Percentiles rank a stretch among this genome's conserved stretches.
These are phyloP conservation scores for Myiotriccus ornatus DNA, from an alignment of 2,797 vertebrate species.

Conservation along the genomic window DNA sequence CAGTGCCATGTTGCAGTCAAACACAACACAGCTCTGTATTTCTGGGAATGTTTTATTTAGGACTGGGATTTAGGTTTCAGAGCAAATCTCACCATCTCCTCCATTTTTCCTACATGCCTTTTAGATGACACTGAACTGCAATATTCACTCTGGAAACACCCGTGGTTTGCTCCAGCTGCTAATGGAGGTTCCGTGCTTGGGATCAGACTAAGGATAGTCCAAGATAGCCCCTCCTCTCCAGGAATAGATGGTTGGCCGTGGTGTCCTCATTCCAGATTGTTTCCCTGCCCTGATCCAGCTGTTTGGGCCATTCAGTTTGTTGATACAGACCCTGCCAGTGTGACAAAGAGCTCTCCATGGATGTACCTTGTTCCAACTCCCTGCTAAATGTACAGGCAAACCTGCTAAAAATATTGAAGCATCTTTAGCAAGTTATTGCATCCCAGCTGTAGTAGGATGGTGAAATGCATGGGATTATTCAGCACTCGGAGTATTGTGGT, in stretches of 20 bases:
- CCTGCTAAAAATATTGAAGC: not conserved
- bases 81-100: not conserved
- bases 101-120: fast-evolving
- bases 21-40: not conserved
- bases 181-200: not conserved
- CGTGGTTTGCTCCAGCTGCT: not conserved
- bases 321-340: not conserved
- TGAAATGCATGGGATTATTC: not conserved
- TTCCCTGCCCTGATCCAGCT: not conserved
- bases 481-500: not conserved
- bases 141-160: not conserved
- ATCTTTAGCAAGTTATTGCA: not conserved
- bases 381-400: not conserved
- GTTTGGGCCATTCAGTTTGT: not conserved
- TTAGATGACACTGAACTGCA: not conserved
- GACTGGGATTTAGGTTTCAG: not conserved
- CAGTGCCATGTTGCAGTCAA: not conserved
- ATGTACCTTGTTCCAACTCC: not conserved
- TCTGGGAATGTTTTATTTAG: not conserved
- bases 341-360: not conserved
- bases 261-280: not conserved
- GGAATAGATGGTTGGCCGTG: not conserved
- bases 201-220: not conserved
- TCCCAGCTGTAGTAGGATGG: not conserved
- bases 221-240: not conserved